These are phyloP conservation scores for Gnathochromis pfefferi DNA, from an alignment of 2,113 vertebrate genomes.

Conservation along the genomic window DNA sequence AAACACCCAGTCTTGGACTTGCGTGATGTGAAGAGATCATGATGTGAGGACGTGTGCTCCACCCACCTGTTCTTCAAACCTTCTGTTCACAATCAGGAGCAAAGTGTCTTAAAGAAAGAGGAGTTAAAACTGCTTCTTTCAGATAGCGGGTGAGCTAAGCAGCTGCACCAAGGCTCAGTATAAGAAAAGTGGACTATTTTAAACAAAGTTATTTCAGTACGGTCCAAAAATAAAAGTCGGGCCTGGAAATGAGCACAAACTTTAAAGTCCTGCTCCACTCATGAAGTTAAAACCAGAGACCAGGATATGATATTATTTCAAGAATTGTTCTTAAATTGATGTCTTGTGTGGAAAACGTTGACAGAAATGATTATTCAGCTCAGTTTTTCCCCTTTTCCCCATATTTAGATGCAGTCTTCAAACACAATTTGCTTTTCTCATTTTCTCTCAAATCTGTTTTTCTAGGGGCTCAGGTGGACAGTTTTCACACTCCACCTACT, in stretches of 20 bases:
- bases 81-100: not conserved
- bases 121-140: not conserved
- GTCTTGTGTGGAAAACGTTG: rapidly evolving
- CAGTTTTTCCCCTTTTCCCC: not conserved
- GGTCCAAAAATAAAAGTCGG: not conserved
- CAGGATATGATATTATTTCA: not conserved
- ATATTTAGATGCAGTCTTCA: not conserved
- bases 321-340: rapidly evolving
- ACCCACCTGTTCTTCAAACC: not conserved
- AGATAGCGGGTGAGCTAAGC: not conserved
- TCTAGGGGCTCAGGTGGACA: constrained; percentile 45
- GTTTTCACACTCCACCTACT: constrained; percentile 61
- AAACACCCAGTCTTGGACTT: not conserved
- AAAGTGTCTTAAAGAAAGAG: not conserved
- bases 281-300: not conserved
- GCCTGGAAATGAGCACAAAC: not conserved
- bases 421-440: not conserved
- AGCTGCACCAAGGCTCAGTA: rapidly evolving
- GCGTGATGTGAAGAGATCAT: not conserved
- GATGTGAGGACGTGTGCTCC: not conserved
- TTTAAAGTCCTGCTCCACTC: not conserved
- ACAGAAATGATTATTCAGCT: rapidly evolving
- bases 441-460: not conserved
- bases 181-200: not conserved
- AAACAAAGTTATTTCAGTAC: not conserved